These are phyloP conservation scores for Drosophila seclusa DNA, from an alignment of 2,888 invertebrate genomes.

Conservation along the genomic window DNA sequence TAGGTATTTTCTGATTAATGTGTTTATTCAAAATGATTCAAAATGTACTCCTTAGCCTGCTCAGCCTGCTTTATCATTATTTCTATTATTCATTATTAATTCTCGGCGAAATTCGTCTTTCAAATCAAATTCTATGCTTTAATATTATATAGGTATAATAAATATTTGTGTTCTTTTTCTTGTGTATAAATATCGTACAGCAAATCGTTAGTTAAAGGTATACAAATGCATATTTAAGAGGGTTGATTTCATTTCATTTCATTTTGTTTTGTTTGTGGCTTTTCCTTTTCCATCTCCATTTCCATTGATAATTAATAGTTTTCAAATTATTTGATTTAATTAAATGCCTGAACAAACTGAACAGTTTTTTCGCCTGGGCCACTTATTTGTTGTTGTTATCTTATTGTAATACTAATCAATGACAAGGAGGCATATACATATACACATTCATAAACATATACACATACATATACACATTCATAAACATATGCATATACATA, in stretches of 20 bases:
- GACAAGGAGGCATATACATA: conserved; percentile 14
- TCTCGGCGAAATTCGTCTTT: conserved; percentile 51
- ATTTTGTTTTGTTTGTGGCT: conserved; percentile 7
- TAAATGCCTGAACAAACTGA: conserved; percentile 1
- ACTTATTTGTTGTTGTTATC: not conserved
- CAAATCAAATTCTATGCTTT: conserved; percentile 35
- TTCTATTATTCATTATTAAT: conserved; percentile 23
- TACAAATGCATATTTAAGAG: conserved; percentile 55
- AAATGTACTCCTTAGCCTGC: conserved; percentile 21
- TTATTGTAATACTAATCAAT: conserved; percentile 29
- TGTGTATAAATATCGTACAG: conserved; percentile 40
- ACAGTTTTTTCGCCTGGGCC: not conserved
- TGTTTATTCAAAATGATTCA: conserved; percentile 13
- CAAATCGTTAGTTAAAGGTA: conserved; percentile 39
- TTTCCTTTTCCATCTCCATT: not conserved
- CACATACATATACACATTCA: not conserved
- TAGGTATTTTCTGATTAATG: not conserved
- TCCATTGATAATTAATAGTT: conserved; percentile 5
- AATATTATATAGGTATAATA: conserved; percentile 29
- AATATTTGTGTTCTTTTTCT: conserved; percentile 22
- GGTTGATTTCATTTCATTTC: conserved; percentile 16
- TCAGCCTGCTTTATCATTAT: conserved; percentile 30
- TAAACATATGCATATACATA: conserved; percentile 1
- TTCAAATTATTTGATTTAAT: not conserved
- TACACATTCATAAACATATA: not conserved